Conservation (phyloP, 2,888 invertebrate genomes). For the Apoda limacodes region DNA sequence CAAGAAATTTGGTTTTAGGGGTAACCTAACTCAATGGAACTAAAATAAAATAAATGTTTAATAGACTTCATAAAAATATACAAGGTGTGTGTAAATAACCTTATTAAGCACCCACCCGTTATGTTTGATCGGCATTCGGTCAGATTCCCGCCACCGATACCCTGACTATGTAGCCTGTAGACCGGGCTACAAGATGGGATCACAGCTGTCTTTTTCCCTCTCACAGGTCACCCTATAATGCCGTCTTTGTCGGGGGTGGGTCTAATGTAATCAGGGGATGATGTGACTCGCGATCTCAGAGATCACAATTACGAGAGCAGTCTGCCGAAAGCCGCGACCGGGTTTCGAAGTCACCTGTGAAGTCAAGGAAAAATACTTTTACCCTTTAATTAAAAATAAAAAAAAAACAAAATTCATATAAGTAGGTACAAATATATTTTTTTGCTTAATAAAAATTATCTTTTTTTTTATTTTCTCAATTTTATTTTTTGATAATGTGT, state of each 20-base stretch:
- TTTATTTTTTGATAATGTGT: too few species aligned
- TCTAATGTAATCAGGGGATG: conserved; percentile 69
- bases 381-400: too few species aligned
- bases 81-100: background rate
- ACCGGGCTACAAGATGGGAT: conserved; percentile 74
- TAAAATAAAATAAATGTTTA: too few species aligned
- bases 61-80: too few species aligned
- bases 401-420: too few species aligned
- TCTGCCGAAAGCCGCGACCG: conserved; percentile 64
- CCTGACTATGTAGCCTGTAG: conserved; percentile 69
- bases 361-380: too few species aligned
- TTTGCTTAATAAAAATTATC: too few species aligned
- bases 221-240: conserved; percentile 15
- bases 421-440: too few species aligned
- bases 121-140: conserved; percentile 48
- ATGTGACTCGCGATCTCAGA: conserved; percentile 70
- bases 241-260: conserved; percentile 57
- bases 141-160: conserved; percentile 49
- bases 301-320: conserved; percentile 69
- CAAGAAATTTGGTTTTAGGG: too few species aligned
- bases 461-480: too few species aligned
- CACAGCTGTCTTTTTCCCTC: conserved; percentile 47
- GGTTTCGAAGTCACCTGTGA: conserved; percentile 61
- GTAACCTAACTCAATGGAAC: too few species aligned
- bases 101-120: conserved; percentile 27